Conservation (phyloP, 2,888 invertebrate species). For the Volucella inanis region DNA sequence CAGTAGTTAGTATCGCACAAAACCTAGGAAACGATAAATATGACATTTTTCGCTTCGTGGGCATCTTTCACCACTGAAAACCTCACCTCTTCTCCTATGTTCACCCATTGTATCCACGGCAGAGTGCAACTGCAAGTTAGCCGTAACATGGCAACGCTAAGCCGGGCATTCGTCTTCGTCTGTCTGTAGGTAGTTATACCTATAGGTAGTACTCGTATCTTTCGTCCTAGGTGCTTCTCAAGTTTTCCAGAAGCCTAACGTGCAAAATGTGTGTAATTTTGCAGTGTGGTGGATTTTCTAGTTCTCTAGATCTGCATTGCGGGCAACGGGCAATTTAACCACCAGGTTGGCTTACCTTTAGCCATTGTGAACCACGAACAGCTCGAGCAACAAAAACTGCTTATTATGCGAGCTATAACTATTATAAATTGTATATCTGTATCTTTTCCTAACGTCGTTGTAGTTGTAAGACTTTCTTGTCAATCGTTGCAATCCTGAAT, state of each 20-base stretch:
- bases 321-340: neutral
- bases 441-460: slow-evolving; percentile 17
- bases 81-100: neutral
- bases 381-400: slow-evolving; percentile 16
- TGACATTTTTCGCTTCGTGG: slow-evolving; percentile 69
- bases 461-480: slow-evolving; percentile 48
- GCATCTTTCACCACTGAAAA: slow-evolving; percentile 42
- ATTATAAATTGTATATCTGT: slow-evolving; percentile 12
- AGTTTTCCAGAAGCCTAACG: slow-evolving; percentile 36
- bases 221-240: neutral
- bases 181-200: slow-evolving; percentile 29
- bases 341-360: slow-evolving; percentile 32
- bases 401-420: neutral
- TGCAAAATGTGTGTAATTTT: slow-evolving; percentile 64
- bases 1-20: slow-evolving; percentile 2
- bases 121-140: slow-evolving; percentile 35
- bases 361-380: neutral
- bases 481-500: slow-evolving; percentile 69
- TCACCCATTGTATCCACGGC: too few species aligned
- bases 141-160: slow-evolving; percentile 55
- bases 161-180: slow-evolving; percentile 63
- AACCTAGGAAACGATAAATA: slow-evolving; percentile 59
- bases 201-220: slow-evolving; percentile 24
- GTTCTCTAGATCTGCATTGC: slow-evolving; percentile 33
- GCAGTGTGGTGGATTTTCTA: slow-evolving; percentile 33